Evolutionary conservation across 2,113 vertebrate species (phyloP), one percentile per base, ranked within the genome.

Genomic region (Collichthys lucidus): DNA sequence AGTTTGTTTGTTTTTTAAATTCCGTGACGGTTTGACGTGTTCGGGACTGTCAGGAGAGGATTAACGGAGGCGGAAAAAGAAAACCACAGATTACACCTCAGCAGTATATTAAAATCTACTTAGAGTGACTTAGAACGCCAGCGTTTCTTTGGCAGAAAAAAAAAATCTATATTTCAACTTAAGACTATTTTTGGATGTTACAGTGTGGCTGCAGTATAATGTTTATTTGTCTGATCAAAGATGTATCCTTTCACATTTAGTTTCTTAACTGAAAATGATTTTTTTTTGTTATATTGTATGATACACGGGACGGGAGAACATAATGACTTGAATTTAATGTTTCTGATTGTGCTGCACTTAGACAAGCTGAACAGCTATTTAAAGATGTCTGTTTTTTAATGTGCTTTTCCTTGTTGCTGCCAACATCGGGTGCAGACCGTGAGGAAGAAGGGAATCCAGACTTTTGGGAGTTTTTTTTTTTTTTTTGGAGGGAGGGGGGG

Each of bases 291-390:
- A 91, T 92, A 87, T 93, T 96, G 94, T 95, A 83, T 87, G 85
- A 88, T 71, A 90, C 63, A 62, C 15, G 89, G 93, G 93, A 92
- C 92, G 92, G 94, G 93, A 93, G 94, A 93, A 94, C 79, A 76
- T 82, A 90, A 95, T 95, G 96, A 97, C 97, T 97, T 97, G 96
- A 97, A 97, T 91, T 91, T 82, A 91, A 91, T 95, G 79, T 92
- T 90, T 86, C 84, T 88, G 92, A 95, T 96, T 94, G 95, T 96
- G 95, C 96, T 96, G 96, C 96, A 96, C 95, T 95, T 95, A 96
- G 95, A 92, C 90, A 88, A 93, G 94, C 94, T 95, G 92, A 93
- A 94, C 94, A 87, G 95, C 95, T 96, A 92, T 94, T 94, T 96
- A 93, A 95, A 95, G 81, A 95, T 93, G 93, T 95, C 88, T 96